phyloP scores from a whole-genome alignment of 1,140 invertebrate genomes.

The Leguminivora glycinivorella region DNA sequence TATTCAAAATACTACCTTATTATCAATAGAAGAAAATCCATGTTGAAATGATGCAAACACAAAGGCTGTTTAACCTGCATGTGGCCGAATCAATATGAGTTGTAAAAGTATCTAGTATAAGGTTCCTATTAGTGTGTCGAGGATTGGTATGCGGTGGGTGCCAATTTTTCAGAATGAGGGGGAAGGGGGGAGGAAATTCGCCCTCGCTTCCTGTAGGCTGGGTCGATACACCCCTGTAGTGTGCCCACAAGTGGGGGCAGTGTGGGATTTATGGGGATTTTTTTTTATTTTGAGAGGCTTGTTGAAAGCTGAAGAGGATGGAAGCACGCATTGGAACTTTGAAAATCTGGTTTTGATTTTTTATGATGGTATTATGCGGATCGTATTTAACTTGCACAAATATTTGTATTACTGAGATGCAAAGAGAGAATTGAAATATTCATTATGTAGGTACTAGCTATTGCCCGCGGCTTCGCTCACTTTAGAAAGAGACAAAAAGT shows the following conservation, averaged over 20 bases:
- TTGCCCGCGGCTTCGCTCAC: no score
- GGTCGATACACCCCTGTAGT: constrained; percentile 68
- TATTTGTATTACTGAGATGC: no score
- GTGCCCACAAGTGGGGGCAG: constrained; percentile 32
- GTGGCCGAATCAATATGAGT: not conserved
- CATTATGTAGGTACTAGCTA: no score
- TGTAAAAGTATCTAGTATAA: constrained; percentile 36
- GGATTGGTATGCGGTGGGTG: constrained; percentile 56
- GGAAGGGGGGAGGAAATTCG: constrained; percentile 52
- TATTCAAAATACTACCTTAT: constrained; percentile 43
- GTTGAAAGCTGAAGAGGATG: not conserved
- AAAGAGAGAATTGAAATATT: no score
- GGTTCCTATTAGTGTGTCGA: constrained; percentile 51
- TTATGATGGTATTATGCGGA: no score
- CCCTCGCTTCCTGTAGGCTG: constrained; percentile 67
- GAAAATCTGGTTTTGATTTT: no score
- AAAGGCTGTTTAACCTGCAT: not conserved
- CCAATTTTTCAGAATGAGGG: constrained; percentile 72
- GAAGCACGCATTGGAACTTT: not conserved
- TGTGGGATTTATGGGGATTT: constrained; percentile 30
- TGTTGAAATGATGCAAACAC: constrained; percentile 32
- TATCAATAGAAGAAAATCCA: constrained; percentile 44
- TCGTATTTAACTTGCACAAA: no score
- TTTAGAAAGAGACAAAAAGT: no score
- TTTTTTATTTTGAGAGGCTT: constrained; percentile 6